Evolutionary conservation across 2,888 invertebrate genomes (phyloP), one percentile per base, ranked within the genome.

Genomic region (Drosophila imparisetae): DNA sequence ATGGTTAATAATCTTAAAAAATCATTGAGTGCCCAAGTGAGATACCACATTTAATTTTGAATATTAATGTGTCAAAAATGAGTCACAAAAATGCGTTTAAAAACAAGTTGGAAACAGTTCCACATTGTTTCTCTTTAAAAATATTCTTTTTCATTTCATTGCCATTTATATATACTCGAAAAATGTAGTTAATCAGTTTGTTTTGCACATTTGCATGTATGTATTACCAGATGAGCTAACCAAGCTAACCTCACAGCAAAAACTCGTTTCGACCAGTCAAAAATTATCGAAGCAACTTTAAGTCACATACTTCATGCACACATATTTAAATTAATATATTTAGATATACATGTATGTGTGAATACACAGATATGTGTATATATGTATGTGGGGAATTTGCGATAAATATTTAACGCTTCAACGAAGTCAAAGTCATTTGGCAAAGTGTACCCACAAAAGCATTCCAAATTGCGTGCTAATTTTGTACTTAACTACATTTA

Each of bases 51-150:
- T 18, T 11, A 60, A 48, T 61, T 34, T 40, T 21, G 18, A 50
- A 62, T 50, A 50, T 62, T 40, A 21, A 34, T 21, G 10, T n/a
- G 34, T 65, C 10, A 13, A 27, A 32, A 40, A 50, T 63, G 63
- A 65, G 21, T 65, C 63, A 65, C 32, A 27, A 50, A 49, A 24
- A 29, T 10, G 8, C 24, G 10, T n/a, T 24, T 45, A 6, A 30
- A 40, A 36, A 24, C 61, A 29, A 36, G 61, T 36, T 45, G 29
- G 49, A 11, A 49, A 34, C 7, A 8, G 21, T 57, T 48, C 36
- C 61, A 30, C 30, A 1, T 36, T 6, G 36, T 29, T 48, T 10
- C 24, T 8, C 2, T 45, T 45, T 8, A 24, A 45, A 8, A 45
- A 24, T 15, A 24, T 45, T 24, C 45, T 24, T 45, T 7, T 45